Conservation (phyloP, 2,113 vertebrate species). For the Crotalus helleri region DNA sequence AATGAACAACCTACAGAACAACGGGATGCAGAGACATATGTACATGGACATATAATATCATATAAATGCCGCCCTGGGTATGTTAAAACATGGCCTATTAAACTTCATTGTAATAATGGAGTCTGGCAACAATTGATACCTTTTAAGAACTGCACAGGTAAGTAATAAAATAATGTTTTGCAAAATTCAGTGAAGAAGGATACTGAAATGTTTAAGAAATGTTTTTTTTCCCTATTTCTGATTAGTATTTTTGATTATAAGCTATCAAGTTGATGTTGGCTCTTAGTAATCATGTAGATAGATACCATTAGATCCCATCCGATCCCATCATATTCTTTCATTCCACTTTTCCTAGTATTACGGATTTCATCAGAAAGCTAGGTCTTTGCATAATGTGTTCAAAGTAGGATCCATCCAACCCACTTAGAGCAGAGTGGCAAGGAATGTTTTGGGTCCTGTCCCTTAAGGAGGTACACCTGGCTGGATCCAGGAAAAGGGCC, state of each 20-base stretch:
- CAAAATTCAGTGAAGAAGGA: not conserved
- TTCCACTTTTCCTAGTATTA: not conserved
- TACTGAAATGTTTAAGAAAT: not conserved
- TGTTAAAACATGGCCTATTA: conserved; percentile 58
- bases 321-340: too few relatives aligned
- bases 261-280: not conserved
- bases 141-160: conserved; percentile 53
- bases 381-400: not conserved
- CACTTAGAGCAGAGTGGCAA: not conserved
- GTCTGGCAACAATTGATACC: conserved; percentile 37
- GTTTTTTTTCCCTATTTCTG: not conserved
- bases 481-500: not conserved
- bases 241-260: not conserved
- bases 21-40: conserved; percentile 48
- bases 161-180: conserved; percentile 37
- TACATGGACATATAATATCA: conserved; percentile 3
- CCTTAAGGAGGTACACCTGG: not conserved
- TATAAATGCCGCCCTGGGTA: conserved; percentile 72
- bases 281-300: not conserved
- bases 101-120: conserved; percentile 42
- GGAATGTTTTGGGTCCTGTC: not conserved
- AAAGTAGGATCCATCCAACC: not conserved
- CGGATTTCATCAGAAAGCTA: not conserved
- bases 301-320: not conserved
- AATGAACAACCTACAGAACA: conserved; percentile 56